Evolutionary conservation across 2,113 vertebrate genomes (phyloP), one percentile per base, ranked within the genome.

Genomic region (Albula glossodonta): DNA sequence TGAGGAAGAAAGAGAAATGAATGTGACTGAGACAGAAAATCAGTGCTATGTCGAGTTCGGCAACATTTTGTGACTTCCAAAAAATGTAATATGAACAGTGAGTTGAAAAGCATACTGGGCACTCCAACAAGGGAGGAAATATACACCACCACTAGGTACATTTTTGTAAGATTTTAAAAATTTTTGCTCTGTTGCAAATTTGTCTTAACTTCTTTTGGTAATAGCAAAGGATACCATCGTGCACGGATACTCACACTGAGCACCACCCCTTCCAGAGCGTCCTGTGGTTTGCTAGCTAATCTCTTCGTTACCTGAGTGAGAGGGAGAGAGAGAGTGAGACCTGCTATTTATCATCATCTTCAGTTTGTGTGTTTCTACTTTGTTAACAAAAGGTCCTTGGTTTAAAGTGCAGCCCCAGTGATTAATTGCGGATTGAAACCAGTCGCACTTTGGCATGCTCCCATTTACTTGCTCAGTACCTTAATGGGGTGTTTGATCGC

Each of bases 191-290:
- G 31, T 41, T 41, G 31, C 31, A 41, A 41, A 41, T 41, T 41
- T 41, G 31, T 41, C 17, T 9, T 41, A n/a, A 66, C n/a, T 53
- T 57, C 66, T 8, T 80, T 63, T 7, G 17, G 11, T n/a, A 53
- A 51, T 25, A 49, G 19, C 84, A 22, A n/a, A 5, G 4, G 87
- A 22, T 11, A n/a, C 22, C 31, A 10, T 31, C 4, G 63, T 5
- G 19, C 88, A 15, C 12, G 15, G 60, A 52, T 80, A 96, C 98
- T 97, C 91, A 99, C 98, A 15, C 94, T 98, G 88, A 99, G 97
- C 60, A 99, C 94, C 1, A 99, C 97, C 78, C 98, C 98, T 92
- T 99, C 97, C 1, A 99, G 94, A 0, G 98, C 98, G 7, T 99
- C 98, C 92, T 98, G 97, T 78, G 97, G 96, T 91, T 96, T 97